Base-by-base conservation (phyloP, 2,113 vertebrate genomes). In the Alligator sinensis region DNA sequence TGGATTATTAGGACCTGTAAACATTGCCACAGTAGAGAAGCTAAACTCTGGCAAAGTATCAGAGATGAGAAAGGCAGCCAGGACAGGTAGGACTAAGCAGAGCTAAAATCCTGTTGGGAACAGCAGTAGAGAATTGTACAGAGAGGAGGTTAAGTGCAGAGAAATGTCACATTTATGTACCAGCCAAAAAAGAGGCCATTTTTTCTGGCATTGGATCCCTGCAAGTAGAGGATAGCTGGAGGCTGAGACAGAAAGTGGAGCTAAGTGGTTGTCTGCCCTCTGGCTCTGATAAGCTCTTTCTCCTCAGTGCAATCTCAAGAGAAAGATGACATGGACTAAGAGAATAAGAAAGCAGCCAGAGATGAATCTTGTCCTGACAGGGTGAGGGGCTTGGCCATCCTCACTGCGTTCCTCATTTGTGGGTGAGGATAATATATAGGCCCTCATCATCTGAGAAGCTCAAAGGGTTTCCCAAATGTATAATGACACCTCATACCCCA, bases 191-290 rank as follows among this genome's bases (percentile, higher is more conserved):
- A 64, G 27, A 88, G 38, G 77, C n/a, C 24, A 27, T 21, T 59
- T 86, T 81, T 92, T 66, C 54, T 84, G 68, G 47, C 68, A 15
- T n/a, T 70, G 27, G 47, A 27, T 30, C 30, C 62, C 77, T 30
- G 5, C 22, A 24, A 21, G 2, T 38, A 84, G n/a, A 24, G 22
- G 88, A 30, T 86, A 85, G 84, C 77, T 62, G 77, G 59, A 72
- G 59, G 21, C n/a, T 60, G 84, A 87, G 88, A 91, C 76, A 90
- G 57, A 57, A 94, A 93, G 90, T 76, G 72, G 59, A 84, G 66
- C 12, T 88, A 90, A 88, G 66, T 91, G 77, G n/a, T 82, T 82
- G 34, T n/a, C 21, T 86, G 89, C 78, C 78, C 30, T 91, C 30
- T 47, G 89, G 80, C 70, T 84, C 92, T 28, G 4, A 25, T 9